Evolutionary conservation across 2,888 invertebrate species (phyloP).

Genomic region (Charanyca ferruginea): DNA sequence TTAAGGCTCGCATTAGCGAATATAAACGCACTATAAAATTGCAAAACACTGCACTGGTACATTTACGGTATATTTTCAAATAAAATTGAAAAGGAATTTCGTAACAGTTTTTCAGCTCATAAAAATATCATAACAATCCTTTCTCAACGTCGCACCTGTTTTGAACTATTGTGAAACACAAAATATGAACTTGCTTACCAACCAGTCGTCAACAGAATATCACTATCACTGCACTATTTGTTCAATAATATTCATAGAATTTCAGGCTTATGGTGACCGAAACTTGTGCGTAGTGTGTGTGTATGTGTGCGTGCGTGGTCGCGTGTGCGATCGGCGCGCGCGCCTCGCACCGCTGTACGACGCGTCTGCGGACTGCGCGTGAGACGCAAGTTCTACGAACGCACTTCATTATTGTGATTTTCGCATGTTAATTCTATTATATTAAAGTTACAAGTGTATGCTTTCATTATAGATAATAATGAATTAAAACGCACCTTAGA

Average conservation of each 20-base stretch:
- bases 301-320: conserved; percentile 8
- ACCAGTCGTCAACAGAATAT: conserved; percentile 12
- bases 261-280: conserved; percentile 11
- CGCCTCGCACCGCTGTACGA: conserved; percentile 52
- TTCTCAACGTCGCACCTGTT: not conserved
- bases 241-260: conserved; percentile 20
- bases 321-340: conserved; percentile 56
- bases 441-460: conserved; percentile 5
- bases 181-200: conserved; percentile 31
- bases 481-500: not conserved
- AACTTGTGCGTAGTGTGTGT: conserved; percentile 1
- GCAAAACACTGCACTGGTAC: conserved; percentile 18
- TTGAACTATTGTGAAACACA: not conserved
- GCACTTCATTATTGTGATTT: conserved; percentile 52
- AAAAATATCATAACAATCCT: not conserved
- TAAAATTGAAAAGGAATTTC: not conserved
- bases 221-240: conserved; percentile 43
- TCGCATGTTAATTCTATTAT: conserved; percentile 31
- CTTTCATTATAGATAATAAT: not conserved
- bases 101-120: not conserved
- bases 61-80: not conserved
- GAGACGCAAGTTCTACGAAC: conserved; percentile 5
- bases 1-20: conserved; percentile 11
- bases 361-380: conserved; percentile 44
- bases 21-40: conserved; percentile 8